Evolutionary conservation across 2,797 vertebrate genomes (phyloP), one percentile per base, ranked within the genome.

Genomic region (Columba guinea): DNA sequence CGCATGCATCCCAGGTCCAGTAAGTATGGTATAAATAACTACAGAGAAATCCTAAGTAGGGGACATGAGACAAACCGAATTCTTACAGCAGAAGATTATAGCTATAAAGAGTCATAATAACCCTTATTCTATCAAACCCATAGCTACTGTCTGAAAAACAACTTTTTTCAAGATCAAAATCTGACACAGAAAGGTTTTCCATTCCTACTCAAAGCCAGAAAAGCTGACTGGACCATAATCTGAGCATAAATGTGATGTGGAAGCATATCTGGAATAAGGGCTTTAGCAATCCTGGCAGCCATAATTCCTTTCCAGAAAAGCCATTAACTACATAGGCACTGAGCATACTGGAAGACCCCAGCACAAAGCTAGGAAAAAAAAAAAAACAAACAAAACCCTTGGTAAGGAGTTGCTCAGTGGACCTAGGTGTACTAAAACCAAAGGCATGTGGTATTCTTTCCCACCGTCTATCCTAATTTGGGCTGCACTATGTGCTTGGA

Each of bases 21-120:
- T 13, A 90, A 84, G 65, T 34, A 90, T 27, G 69, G 73, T 77
- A 84, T 58, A 93, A 94, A 68, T 90, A 96, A 87, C 77, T 58
- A 77, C 49, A 71, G 6, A 82, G 84, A 92, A 93, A 84, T 63
- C 58, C 23, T 78, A 85, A 90, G 21, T 19, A 89, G 64, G 52
- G 78, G 68, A 94, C 75, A 78, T n/a, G 39, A 96, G 65, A 81
- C 71, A 95, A 94, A 77, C 30, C 63, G 55, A 90, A 75, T 63
- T 75, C 88, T 85, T 89, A 84, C 46, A 94, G 71, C 60, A 79
- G 28, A 83, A 35, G 30, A 89, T 89, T 90, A 81, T 23, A 82
- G 44, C 73, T 85, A 75, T 58, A 87, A 83, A 85, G 88, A 94
- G 16, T 35, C 27, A 24, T 35, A 89, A 55, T 27, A 89, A 68